Base-by-base conservation (phyloP, 2,113 vertebrate species). In the Craseonycteris thonglongyai region DNA sequence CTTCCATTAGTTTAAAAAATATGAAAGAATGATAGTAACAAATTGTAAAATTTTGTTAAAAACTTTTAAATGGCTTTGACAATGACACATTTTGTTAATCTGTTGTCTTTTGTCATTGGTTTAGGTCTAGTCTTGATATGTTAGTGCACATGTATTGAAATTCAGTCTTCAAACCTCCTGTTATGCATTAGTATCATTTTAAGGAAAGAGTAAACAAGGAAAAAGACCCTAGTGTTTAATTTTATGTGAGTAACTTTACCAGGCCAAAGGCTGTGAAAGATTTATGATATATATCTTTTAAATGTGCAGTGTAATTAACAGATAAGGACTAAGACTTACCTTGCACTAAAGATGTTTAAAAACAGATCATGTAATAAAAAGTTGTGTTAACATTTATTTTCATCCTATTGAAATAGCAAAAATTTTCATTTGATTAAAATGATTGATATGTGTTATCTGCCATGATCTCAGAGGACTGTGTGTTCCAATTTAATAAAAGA, bases 201-300 rank as follows among this genome's bases (percentile, higher is more conserved):
- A 95, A 88, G 33, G 72, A 63, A 92, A 28, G 83, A 84, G 51
- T 54, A 10, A 88, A 68, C 5, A 42, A 94, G 49, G 74, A 49
- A 87, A 97, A 92, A 0, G 1, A 6, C 0, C 4, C 72, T 2
- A 87, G 14, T 93, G 68, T 95, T 95, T 96, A 6, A 68, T 96
- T 97, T 97, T 93, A 83, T 58, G 95, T 72, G 76, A 89, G 51
- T 90, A 87, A 91, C 86, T 95, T 93, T 95, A 79, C 84, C 90
- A 69, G 90, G 75, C 79, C 80, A 94, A 96, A 97, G 85, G 0
- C 90, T 93, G 26, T 69, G 0, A 3, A 95, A 96, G 91, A 95
- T 97, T 97, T 97, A 94, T 86, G 54, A 79, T 84, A 24, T 84
- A 24, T 92, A 88, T 92, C 92, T 96, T 87, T 95, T 75, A 90